Conservation (phyloP, 2,797 vertebrate species). For the Acomys russatus region DNA sequence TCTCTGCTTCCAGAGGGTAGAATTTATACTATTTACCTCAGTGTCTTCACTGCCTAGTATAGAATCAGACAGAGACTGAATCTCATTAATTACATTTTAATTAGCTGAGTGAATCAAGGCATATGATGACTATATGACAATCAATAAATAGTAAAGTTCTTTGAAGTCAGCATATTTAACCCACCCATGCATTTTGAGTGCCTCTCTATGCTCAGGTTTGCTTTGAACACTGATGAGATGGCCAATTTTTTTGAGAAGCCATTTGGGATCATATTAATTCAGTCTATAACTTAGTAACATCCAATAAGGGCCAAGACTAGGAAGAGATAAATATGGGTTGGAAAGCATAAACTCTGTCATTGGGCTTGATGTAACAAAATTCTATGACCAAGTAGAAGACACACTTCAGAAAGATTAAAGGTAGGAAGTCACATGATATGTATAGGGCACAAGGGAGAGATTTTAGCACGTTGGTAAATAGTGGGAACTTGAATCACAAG, state of each 20-base stretch:
- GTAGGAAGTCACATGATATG: too few relatives aligned
- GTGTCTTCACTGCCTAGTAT: neutral
- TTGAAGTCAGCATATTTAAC: neutral
- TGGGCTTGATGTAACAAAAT: neutral
- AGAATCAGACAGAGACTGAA: neutral
- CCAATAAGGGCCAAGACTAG: neutral
- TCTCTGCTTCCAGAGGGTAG: neutral
- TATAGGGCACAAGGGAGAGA: neutral
- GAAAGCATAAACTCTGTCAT: neutral
- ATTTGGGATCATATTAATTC: neutral
- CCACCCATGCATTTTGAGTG: neutral
- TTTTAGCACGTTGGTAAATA: neutral
- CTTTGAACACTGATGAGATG: neutral
- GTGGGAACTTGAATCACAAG: neutral
- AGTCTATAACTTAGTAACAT: neutral
- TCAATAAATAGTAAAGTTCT: neutral
- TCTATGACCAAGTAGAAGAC: neutral
- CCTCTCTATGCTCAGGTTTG: neutral
- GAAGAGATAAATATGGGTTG: neutral
- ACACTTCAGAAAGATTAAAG: neutral
- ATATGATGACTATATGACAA: neutral
- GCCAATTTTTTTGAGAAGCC: neutral
- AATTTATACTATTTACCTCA: neutral
- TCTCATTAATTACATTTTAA: neutral
- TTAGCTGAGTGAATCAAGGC: constrained; percentile 13